These are phyloP conservation scores for Hydropsyche tenuis DNA, from an alignment of 1,140 invertebrate genomes.

Conservation along the genomic window DNA sequence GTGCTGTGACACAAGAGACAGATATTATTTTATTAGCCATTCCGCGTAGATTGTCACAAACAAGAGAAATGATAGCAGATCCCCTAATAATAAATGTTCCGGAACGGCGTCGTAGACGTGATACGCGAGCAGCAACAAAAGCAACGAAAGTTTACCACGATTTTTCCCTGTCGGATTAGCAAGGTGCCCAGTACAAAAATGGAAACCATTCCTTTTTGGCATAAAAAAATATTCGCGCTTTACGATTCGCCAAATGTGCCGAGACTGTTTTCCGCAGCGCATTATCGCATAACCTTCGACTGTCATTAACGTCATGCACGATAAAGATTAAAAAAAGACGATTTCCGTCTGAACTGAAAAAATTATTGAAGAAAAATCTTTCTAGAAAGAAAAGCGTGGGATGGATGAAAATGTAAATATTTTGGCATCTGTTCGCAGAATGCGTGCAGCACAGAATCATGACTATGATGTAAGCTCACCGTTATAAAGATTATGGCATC, in stretches of 20 bases:
- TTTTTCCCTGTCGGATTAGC: constrained; percentile 21
- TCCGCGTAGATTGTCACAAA: constrained; percentile 22
- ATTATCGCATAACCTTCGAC: too few relatives aligned
- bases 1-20: constrained; percentile 1
- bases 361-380: background rate
- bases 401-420: constrained; percentile 8
- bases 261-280: too few relatives aligned
- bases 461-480: background rate
- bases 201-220: background rate
- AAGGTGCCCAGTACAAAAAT: background rate
- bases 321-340: background rate
- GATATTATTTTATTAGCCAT: constrained; percentile 28
- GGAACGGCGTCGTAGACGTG: constrained; percentile 9
- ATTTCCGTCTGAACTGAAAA: too few relatives aligned
- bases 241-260: too few relatives aligned
- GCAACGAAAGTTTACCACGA: background rate
- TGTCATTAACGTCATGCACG: background rate
- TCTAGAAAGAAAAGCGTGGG: constrained; percentile 8
- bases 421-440: background rate
- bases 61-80: background rate
- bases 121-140: background rate
- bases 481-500: background rate
- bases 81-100: constrained; percentile 12
- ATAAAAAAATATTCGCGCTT: background rate
- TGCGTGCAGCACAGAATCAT: background rate